Evolutionary conservation across 1,140 invertebrate genomes (phyloP).

Genomic region (Aphidius gifuensis): DNA sequence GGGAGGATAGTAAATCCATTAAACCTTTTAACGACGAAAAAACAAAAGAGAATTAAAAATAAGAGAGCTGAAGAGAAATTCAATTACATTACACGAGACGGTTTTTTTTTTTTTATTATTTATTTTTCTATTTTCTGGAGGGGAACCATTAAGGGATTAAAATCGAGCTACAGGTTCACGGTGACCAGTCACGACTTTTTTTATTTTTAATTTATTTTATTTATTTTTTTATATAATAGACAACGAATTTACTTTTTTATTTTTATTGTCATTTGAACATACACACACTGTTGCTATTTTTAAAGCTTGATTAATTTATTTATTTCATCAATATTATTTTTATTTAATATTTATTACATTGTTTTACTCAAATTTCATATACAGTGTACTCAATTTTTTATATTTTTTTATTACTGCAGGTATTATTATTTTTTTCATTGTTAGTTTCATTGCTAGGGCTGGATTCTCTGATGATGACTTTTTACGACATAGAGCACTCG

Average conservation of each 20-base stretch:
- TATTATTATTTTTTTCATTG: no score
- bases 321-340: no score
- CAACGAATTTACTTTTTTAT: not conserved
- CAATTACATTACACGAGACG: conserved; percentile 26
- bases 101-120: conserved; percentile 9
- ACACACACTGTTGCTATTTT: no score
- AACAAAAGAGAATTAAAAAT: conserved; percentile 24
- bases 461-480: conserved; percentile 12
- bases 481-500: not conserved
- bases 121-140: no score
- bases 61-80: conserved; percentile 21
- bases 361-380: no score
- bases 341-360: no score
- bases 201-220: conserved; percentile 16
- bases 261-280: no score
- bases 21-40: conserved; percentile 25
- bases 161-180: conserved; percentile 20
- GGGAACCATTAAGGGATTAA: conserved; percentile 26
- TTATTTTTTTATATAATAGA: conserved; percentile 17
- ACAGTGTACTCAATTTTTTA: no score
- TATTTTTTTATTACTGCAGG: no score
- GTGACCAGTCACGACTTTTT: conserved; percentile 24
- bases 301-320: no score
- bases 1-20: conserved; percentile 25
- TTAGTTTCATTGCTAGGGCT: not conserved